These are phyloP conservation scores for Taenioides sp. DNA, from an alignment of 2,797 vertebrate genomes.

Conservation along the genomic window DNA sequence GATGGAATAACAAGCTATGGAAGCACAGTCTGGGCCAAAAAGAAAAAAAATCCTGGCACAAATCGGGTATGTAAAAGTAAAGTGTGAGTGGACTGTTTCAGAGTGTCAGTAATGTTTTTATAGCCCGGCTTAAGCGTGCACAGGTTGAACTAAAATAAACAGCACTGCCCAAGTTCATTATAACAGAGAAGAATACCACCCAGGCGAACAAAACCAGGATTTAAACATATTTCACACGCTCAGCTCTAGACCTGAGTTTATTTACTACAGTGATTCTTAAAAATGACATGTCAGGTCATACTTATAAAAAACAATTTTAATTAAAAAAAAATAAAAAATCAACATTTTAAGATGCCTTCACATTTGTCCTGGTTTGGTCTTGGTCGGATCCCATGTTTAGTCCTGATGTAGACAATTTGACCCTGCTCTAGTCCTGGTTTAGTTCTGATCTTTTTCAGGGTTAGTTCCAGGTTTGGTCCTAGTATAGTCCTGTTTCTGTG, in stretches of 20 bases:
- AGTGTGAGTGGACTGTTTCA: conserved; percentile 11
- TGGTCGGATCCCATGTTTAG: not conserved
- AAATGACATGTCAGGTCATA: too few species aligned
- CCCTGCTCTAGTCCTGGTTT: not conserved
- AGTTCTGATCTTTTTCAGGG: not conserved
- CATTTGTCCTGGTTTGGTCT: not conserved
- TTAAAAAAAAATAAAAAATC: too few species aligned
- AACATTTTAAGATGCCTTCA: not conserved
- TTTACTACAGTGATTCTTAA: too few species aligned
- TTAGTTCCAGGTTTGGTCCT: not conserved
- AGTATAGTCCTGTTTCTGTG: not conserved
- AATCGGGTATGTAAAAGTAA: not conserved
- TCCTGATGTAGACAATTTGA: too few species aligned
- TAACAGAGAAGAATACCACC: not conserved
- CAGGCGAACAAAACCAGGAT: not conserved
- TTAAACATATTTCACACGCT: not conserved
- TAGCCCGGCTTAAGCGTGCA: not conserved
- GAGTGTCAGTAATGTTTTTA: conserved; percentile 9
- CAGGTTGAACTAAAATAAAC: conserved; percentile 10
- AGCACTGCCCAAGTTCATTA: conserved; percentile 1
- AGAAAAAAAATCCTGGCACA: not conserved
- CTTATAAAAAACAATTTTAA: too few species aligned
- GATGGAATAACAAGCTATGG: conserved; percentile 25
- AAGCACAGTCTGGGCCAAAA: conserved; percentile 12
- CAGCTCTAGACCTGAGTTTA: too few species aligned